These are phyloP conservation scores for Cyprinus carpio DNA, from an alignment of 2,113 vertebrate genomes.

Conservation along the genomic window DNA sequence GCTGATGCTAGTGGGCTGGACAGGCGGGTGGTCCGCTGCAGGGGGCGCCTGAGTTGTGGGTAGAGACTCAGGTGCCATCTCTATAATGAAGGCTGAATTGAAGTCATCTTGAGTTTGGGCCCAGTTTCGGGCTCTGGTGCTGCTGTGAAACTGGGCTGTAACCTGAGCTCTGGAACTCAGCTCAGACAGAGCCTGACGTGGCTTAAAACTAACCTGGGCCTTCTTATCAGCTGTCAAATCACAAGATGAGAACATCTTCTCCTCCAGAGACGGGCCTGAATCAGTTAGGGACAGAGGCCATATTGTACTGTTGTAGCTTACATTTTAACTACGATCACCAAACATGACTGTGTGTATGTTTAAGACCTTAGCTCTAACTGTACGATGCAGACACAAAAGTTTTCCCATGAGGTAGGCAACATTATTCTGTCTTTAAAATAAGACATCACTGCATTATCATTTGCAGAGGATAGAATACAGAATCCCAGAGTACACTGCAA, in stretches of 20 bases:
- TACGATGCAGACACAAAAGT: background rate
- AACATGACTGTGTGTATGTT: background rate
- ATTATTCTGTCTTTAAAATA: too few relatives aligned
- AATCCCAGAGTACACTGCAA: too few relatives aligned
- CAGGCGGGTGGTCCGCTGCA: conserved; percentile 64
- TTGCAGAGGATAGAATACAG: too few relatives aligned
- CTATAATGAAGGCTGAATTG: conserved; percentile 74
- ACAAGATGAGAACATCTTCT: conserved; percentile 87
- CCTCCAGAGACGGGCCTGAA: conserved; percentile 90
- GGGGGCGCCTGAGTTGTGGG: conserved; percentile 40
- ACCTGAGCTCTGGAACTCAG: conserved; percentile 73
- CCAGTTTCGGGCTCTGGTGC: conserved; percentile 79
- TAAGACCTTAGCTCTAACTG: background rate
- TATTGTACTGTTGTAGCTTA: background rate
- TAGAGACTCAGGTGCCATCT: conserved; percentile 65
- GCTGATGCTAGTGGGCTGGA: conserved; percentile 76
- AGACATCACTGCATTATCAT: too few relatives aligned
- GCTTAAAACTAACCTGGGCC: conserved; percentile 82
- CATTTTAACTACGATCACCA: background rate
- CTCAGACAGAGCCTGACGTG: conserved; percentile 71
- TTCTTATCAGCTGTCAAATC: conserved; percentile 82
- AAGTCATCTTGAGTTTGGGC: conserved; percentile 74
- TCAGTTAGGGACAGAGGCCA: conserved; percentile 71
- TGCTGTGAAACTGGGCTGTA: conserved; percentile 79
- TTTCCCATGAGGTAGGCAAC: background rate